Conservation (phyloP, 2,113 vertebrate genomes). For the Onychostruthus taczanowskii region DNA sequence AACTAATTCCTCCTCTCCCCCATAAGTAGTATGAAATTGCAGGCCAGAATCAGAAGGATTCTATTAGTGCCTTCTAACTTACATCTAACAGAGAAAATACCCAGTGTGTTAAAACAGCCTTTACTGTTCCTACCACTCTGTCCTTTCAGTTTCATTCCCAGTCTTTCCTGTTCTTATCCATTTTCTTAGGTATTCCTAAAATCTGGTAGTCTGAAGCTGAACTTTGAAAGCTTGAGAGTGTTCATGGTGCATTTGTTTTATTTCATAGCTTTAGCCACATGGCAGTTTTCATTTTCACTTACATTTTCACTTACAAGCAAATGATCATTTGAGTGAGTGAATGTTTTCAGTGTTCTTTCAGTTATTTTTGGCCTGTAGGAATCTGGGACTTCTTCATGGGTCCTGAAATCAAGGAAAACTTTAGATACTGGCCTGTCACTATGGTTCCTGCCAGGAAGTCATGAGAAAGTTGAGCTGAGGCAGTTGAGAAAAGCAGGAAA, state of each 20-base stretch:
- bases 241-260: not conserved
- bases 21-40: not conserved
- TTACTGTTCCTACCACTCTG: not conserved
- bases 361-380: not conserved
- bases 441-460: not conserved
- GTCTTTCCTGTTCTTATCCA: not conserved
- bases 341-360: not conserved
- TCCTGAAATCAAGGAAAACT: not conserved
- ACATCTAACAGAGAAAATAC: not conserved
- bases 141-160: not conserved
- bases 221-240: not conserved
- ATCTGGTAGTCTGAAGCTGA: not conserved
- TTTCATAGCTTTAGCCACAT: not conserved
- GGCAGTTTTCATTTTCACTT: not conserved
- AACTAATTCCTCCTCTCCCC: not conserved
- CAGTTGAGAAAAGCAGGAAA: not conserved
- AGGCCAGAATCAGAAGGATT: not conserved
- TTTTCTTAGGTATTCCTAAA: not conserved
- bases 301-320: not conserved
- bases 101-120: not conserved
- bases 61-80: not conserved
- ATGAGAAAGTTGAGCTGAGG: not conserved
- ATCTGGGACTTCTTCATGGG: not conserved
- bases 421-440: not conserved
- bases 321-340: not conserved